A percentile compares a stretch with the other conserved stretches of the same genome.
Conservation (phyloP, 2,888 invertebrate species). For the Gandaritis pyraliata region DNA sequence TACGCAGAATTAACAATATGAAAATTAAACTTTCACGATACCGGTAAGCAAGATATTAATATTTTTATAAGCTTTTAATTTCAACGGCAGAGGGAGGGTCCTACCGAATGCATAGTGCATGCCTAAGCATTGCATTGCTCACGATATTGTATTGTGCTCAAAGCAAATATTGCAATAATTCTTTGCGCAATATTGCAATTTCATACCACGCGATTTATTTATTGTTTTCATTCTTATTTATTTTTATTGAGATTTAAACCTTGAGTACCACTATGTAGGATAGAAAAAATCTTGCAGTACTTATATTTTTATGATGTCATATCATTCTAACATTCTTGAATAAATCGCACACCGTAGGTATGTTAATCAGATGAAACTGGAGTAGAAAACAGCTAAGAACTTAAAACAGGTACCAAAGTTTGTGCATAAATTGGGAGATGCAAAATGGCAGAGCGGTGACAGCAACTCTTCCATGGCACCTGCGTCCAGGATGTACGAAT, state of each 20-base stretch:
- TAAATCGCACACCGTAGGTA: neutral
- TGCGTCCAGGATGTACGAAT: slow-evolving; percentile 67
- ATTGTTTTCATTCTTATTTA: slow-evolving; percentile 47
- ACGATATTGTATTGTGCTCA: slow-evolving; percentile 61
- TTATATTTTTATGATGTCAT: too few species aligned
- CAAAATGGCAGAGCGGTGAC: slow-evolving; percentile 54
- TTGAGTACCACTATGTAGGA: too few species aligned
- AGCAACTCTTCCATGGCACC: slow-evolving; percentile 68
- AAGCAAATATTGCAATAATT: slow-evolving; percentile 65
- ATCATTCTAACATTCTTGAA: neutral
- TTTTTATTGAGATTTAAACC: slow-evolving; percentile 6
- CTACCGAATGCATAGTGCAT: slow-evolving; percentile 36
- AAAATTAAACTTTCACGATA: too few species aligned
- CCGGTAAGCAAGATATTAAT: too few species aligned
- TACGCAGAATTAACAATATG: too few species aligned
- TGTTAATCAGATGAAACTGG: slow-evolving; percentile 27
- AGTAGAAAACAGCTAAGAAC: slow-evolving; percentile 42
- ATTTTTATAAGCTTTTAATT: slow-evolving; percentile 1
- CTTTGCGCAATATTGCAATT: slow-evolving; percentile 59
- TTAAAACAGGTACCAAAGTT: slow-evolving; percentile 57
- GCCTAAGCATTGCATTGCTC: slow-evolving; percentile 42
- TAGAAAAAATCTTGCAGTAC: too few species aligned
- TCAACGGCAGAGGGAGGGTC: slow-evolving; percentile 11
- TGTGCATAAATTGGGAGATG: slow-evolving; percentile 66
- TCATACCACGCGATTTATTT: slow-evolving; percentile 55